Conservation (phyloP, 2,113 vertebrate species). For the Danio rerio region GRCz12tu NC_133177.1:30746001-30746500, state of each 20-base stretch:
- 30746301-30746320: constrained; percentile 64
- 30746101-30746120: too few species aligned
- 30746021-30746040: too few species aligned
- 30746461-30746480: constrained; percentile 85
- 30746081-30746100: too few species aligned
- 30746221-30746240: background rate
- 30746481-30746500: constrained; percentile 82
- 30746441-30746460: constrained; percentile 83
- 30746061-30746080: too few species aligned
- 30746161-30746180: too few species aligned
- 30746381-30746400: constrained; percentile 6
- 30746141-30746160: too few species aligned
- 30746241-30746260: background rate
- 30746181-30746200: background rate
- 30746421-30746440: constrained; percentile 85
- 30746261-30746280: constrained; percentile 75
- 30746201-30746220: background rate
- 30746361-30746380: background rate
- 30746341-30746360: background rate
- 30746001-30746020: too few species aligned
- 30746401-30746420: constrained; percentile 31
- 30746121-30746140: too few species aligned
- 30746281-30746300: constrained; percentile 71
- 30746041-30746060: too few species aligned
- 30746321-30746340: constrained; percentile 58